These are phyloP conservation scores for Poecilia gillii DNA, from an alignment of 2,797 vertebrate species.

Conservation along the genomic window DNA sequence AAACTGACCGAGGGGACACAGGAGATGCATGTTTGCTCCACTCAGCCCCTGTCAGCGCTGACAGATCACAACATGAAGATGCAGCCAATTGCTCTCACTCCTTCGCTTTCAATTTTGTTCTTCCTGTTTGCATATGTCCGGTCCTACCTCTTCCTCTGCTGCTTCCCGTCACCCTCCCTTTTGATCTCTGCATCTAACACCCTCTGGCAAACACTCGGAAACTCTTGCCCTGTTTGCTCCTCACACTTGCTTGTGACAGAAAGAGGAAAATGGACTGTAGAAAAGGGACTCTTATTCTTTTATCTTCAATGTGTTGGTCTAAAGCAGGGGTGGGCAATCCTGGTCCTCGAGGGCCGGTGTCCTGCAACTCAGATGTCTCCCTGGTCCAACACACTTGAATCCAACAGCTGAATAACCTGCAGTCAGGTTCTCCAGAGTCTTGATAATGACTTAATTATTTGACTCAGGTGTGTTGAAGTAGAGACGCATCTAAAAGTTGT, in stretches of 20 bases:
- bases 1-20: constrained; percentile 71
- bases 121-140: constrained; percentile 35
- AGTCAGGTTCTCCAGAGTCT: no score
- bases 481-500: no score
- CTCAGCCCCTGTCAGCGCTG: constrained; percentile 68
- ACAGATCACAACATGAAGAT: constrained; percentile 73
- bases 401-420: no score
- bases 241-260: constrained; percentile 38
- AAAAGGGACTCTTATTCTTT: constrained; percentile 13
- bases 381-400: no score
- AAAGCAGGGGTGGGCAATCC: no score
- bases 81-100: constrained; percentile 46
- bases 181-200: constrained; percentile 31
- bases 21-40: constrained; percentile 67
- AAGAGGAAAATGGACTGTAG: constrained; percentile 31
- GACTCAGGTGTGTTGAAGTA: no score
- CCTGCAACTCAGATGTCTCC: no score
- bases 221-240: constrained; percentile 12
- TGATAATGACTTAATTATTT: no score
- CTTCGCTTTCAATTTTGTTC: constrained; percentile 33
- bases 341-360: no score
- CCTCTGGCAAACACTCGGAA: constrained; percentile 5
- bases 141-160: constrained; percentile 14
- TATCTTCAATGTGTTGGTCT: background rate
- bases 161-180: constrained; percentile 22